These are phyloP conservation scores for Agonopterix heracliana DNA, from an alignment of 2,888 invertebrate genomes.

Conservation along the genomic window DNA sequence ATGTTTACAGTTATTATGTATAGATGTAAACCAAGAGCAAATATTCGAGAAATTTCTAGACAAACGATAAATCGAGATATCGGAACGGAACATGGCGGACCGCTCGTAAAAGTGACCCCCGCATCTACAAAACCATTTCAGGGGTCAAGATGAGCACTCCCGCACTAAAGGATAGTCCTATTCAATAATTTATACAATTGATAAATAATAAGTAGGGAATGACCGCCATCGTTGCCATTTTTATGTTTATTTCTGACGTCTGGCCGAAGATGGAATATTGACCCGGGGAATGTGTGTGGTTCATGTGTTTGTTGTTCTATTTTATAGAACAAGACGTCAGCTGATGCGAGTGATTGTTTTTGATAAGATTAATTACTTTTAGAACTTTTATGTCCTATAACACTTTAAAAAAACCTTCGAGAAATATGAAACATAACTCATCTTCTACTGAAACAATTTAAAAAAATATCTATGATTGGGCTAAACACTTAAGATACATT, in stretches of 20 bases:
- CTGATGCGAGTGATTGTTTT: too few species aligned
- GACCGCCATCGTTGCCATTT: conserved; percentile 25
- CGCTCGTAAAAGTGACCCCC: conserved; percentile 58
- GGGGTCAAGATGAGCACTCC: conserved; percentile 36
- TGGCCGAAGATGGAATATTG: conserved; percentile 7
- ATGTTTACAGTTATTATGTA: too few species aligned
- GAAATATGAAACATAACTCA: too few species aligned
- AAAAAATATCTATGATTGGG: too few species aligned
- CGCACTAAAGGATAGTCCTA: conserved; percentile 34
- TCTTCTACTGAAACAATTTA: too few species aligned
- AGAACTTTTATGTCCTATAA: too few species aligned
- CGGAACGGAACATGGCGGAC: conserved; percentile 18
- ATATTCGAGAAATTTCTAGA: conserved; percentile 2
- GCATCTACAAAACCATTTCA: conserved; percentile 20
- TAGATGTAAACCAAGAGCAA: conserved; percentile 4
- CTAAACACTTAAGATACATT: too few species aligned
- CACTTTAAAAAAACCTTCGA: too few species aligned
- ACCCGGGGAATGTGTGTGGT: not conserved
- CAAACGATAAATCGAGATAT: conserved; percentile 34
- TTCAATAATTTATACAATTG: conserved; percentile 74
- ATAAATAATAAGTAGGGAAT: conserved; percentile 66
- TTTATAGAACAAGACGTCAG: too few species aligned
- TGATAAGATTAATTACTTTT: too few species aligned
- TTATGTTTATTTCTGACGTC: conserved; percentile 36
- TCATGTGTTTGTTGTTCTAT: not conserved